Percentiles rank a stretch among this genome's conserved stretches.
Evolutionary conservation across 2,113 vertebrate species (phyloP).

Genomic region (Gallinago undulata): DNA sequence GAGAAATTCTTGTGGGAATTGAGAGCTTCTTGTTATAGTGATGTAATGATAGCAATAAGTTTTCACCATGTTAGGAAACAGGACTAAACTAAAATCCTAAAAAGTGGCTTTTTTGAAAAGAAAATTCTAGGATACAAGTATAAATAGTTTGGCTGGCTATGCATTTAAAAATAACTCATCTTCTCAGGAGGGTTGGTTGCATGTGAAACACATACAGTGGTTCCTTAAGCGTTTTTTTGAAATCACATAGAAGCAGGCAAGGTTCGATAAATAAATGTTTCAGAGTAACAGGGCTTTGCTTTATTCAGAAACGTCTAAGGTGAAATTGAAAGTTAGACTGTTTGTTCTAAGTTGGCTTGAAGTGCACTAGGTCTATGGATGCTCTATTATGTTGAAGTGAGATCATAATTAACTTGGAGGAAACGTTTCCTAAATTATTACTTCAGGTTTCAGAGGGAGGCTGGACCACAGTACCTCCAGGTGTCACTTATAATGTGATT

Average conservation of each 20-base stretch:
- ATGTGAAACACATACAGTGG: neutral
- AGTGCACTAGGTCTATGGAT: neutral
- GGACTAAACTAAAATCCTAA: neutral
- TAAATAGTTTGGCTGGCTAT: neutral
- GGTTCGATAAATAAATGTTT: neutral
- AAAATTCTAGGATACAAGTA: neutral
- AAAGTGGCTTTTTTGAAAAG: neutral
- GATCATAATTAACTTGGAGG: neutral
- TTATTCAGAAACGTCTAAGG: neutral
- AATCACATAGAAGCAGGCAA: neutral
- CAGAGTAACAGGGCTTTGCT: neutral
- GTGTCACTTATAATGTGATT: neutral
- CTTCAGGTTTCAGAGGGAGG: neutral
- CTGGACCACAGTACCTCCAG: neutral
- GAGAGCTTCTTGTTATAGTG: neutral
- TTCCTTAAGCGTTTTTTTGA: neutral
- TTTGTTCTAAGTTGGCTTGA: neutral
- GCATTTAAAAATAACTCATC: neutral
- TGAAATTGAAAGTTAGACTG: neutral
- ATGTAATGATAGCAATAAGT: neutral
- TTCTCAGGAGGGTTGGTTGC: neutral
- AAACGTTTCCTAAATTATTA: neutral
- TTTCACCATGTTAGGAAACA: neutral
- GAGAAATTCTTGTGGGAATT: neutral
- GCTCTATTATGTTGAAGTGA: neutral